phyloP scores from a whole-genome alignment of 2,797 vertebrate species.

The Heliangelus exortis region DNA sequence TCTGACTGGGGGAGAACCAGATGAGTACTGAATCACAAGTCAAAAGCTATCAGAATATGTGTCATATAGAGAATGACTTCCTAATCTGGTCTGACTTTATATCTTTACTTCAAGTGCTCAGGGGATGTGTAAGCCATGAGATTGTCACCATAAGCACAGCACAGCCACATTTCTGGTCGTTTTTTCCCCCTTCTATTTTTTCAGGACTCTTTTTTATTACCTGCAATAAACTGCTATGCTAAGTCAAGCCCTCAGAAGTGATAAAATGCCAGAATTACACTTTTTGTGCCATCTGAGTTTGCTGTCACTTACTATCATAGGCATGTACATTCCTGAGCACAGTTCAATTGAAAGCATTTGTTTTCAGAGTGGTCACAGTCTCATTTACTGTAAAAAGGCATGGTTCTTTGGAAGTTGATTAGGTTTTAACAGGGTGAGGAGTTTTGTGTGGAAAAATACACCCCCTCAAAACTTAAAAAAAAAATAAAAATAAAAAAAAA shows the following conservation, averaged over 20 bases:
- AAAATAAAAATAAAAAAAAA: too few relatives aligned
- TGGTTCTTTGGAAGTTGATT: neutral
- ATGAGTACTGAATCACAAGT: neutral
- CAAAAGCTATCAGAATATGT: neutral
- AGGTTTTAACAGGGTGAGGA: neutral
- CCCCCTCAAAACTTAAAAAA: too few relatives aligned
- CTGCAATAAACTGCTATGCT: neutral
- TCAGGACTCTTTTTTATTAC: neutral
- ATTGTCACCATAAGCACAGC: neutral
- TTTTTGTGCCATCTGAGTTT: neutral
- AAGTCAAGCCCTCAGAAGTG: neutral
- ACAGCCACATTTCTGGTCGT: neutral
- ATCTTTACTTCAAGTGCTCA: neutral
- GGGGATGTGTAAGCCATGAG: neutral
- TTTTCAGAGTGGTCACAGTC: neutral
- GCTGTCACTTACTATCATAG: neutral
- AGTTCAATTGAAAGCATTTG: neutral
- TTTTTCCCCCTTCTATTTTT: accelerated
- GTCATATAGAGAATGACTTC: neutral
- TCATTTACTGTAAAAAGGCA: neutral
- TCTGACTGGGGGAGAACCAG: neutral
- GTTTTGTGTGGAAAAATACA: neutral
- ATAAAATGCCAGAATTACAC: neutral
- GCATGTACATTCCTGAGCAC: neutral
- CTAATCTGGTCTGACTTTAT: neutral